Base-by-base conservation (phyloP, 1,140 invertebrate species). In the Coptotermes formosanus region DNA sequence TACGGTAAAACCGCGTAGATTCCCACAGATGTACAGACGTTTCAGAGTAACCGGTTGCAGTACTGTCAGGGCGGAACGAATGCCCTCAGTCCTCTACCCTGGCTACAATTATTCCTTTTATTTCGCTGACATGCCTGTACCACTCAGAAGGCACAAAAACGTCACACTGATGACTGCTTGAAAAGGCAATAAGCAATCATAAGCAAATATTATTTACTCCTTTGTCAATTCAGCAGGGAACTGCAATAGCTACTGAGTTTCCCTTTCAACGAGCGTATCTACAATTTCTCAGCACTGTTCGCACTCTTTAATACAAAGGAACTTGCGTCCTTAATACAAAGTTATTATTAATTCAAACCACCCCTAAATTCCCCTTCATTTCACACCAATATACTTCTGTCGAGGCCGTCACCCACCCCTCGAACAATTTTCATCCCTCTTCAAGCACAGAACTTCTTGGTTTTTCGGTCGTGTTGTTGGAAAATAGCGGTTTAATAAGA, bases 271-370 rank as follows among this genome's bases (percentile, higher is more conserved):
- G 48, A 6, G 48, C 9, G 0, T 30, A 30, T 9, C n/a, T n/a
- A 30, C 64, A 75, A 30, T 75, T 25, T 30, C 25, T n/a, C 25
- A 75, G 64, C 64, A 8, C n/a, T 6, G 8, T 30, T 75, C n/a
- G 25, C n/a, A 75, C 64, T 75, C 64, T 75, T 38, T 75, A n/a
- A 75, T 30, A 75, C 16, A 7, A 30, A 75, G 8, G 64, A 85
- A 85, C 85, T 85, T 55, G 48, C 4, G n/a, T 85, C 45, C n/a
- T 23, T 81, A 85, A 85, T 4, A 85, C 85, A 82, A 85, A 85
- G 85, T 81, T 82, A 85, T 85, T 85, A 85, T 85, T 85, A 85
- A 85, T 85, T 85, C 85, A 25, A 81, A 48, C 25, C 64, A 75
- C 64, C 64, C 52, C 1, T 19, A 16, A 55, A 14, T 69, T 43